Conservation (phyloP, 1,140 invertebrate species). For the Macrobrachium nipponense region DNA sequence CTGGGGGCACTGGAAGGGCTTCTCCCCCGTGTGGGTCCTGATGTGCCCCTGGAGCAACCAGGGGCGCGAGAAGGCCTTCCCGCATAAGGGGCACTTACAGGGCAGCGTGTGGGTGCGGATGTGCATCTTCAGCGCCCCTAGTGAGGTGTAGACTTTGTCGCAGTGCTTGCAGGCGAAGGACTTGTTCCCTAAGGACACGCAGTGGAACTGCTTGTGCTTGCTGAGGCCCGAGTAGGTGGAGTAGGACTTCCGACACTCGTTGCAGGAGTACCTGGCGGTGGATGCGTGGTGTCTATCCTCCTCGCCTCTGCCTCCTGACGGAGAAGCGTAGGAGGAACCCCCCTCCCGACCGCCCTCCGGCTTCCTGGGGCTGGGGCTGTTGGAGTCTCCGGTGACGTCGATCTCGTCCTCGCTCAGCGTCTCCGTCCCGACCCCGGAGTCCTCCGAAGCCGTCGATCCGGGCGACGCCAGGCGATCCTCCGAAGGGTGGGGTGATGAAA, state of each 20-base stretch:
- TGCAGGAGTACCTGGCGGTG: conserved; percentile 79
- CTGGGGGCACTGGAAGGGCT: conserved; percentile 91
- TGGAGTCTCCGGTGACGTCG: conserved; percentile 44
- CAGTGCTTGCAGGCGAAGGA: conserved; percentile 96
- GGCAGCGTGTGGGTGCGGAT: conserved; percentile 91
- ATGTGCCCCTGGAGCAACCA: conserved; percentile 95
- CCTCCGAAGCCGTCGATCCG: conserved; percentile 56
- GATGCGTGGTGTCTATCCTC: no score
- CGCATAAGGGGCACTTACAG: conserved; percentile 89
- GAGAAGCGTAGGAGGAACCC: not conserved
- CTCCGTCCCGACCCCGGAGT: conserved; percentile 51
- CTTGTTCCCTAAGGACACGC: conserved; percentile 87
- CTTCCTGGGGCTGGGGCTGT: not conserved
- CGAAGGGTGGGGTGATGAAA: conserved; percentile 30
- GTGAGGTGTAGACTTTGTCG: conserved; percentile 92
- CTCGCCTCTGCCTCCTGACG: not conserved
- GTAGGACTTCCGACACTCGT: conserved; percentile 93
- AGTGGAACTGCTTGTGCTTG: conserved; percentile 97
- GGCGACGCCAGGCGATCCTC: conserved; percentile 55
- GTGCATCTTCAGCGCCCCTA: conserved; percentile 96
- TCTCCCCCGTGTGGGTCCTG: conserved; percentile 89
- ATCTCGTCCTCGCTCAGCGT: conserved; percentile 59
- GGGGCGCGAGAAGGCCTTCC: conserved; percentile 91
- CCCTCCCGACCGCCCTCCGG: not conserved
- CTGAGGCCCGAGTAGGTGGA: conserved; percentile 94